Base-by-base conservation (phyloP, 1,140 invertebrate genomes). In the Pogonomyrmex californicus region DNA sequence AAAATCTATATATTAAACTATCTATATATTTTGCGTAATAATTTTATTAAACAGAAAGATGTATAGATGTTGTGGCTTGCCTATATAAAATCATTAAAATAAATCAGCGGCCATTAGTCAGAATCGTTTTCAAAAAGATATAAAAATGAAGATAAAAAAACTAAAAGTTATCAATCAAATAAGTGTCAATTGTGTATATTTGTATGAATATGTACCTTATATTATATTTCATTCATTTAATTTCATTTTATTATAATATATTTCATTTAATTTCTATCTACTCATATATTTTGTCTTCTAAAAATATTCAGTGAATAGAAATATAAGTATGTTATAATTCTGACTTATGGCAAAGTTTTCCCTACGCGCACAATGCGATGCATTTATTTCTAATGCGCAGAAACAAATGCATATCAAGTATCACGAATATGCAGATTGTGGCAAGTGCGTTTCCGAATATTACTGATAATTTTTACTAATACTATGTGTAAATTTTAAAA, bases 361-460 rank as follows among this genome's bases (percentile, higher is more conserved):
- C 62, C 30, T 88, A 36, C 63, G 77, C 86, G 87, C 82, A 76
- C 82, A 17, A 54, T 51, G 54, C 33, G 17, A 73, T 89, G 89
- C 92, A 83, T 87, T 91, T 78, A 71, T 89, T 88, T 92, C 92
- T 94, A 93, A 91, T 91, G 93, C 93, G 93, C 93, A 94, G 93
- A 93, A 93, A 89, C 77, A 90, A 93, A 93, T 89, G 89, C 88
- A 89, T 78, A 47, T 63, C 56, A 10, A 81, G 44, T 86, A 23
- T 60, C 66, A 85, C 36, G 60, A 60, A 90, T 91, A 86, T 86
- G 66, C 78, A 81, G 73, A 41, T 85, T 54, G 68, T 75, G 23
- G 36, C 71, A 86, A 56, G 17, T 60, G 49, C 7, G 38, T 9
- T 70, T 86, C 56, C 90, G 79, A 88, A 58, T 63, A 87, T 90